phyloP scores from a whole-genome alignment of 1,140 invertebrate species.

The Teleogryllus occipitalis region DNA sequence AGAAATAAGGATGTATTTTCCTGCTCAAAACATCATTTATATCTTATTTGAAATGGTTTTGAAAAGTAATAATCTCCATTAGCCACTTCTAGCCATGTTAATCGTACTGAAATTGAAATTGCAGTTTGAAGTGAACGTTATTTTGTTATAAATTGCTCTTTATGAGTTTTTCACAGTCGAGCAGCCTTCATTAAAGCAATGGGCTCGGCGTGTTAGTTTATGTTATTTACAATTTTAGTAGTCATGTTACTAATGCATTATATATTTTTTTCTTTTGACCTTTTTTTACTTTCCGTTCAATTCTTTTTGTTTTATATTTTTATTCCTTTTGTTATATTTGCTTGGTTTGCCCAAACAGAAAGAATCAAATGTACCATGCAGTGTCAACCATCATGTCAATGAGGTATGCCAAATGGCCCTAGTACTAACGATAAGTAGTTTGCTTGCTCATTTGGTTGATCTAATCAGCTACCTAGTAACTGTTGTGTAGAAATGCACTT shows the following conservation, averaged over 20 bases:
- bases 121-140: too few species aligned
- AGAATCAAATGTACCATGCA: conserved; percentile 85
- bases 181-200: too few species aligned
- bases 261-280: conserved; percentile 13
- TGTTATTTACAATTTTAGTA: neutral
- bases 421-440: neutral
- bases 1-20: too few species aligned
- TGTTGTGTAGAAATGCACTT: neutral
- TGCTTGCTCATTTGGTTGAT: neutral
- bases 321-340: conserved; percentile 34
- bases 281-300: conserved; percentile 16
- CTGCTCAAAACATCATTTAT: too few species aligned
- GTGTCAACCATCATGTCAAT: conserved; percentile 83
- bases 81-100: too few species aligned
- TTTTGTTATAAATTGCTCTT: too few species aligned
- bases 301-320: conserved; percentile 1
- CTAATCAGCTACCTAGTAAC: neutral
- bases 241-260: conserved; percentile 13
- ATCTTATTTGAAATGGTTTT: too few species aligned
- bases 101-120: too few species aligned
- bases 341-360: conserved; percentile 44
- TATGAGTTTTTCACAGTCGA: too few species aligned
- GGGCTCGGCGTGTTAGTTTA: too few species aligned
- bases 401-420: conserved; percentile 55
- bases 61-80: too few species aligned